Evolutionary conservation across 2,113 vertebrate genomes (phyloP).

Genomic region (Gallinago undulata): DNA sequence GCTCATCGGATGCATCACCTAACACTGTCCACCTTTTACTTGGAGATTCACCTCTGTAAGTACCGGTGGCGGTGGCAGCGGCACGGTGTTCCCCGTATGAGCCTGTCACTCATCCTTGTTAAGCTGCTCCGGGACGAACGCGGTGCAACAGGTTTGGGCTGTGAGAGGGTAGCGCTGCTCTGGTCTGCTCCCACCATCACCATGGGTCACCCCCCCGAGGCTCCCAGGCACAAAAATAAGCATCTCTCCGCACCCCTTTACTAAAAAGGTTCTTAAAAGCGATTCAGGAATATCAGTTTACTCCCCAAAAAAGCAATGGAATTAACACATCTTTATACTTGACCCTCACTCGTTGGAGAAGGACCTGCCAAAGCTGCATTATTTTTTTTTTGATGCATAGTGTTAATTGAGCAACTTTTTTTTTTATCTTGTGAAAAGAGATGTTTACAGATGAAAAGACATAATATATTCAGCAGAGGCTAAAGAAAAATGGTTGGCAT

Average conservation of each 20-base stretch:
- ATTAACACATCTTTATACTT: background rate
- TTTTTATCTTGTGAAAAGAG: slow-evolving; percentile 54
- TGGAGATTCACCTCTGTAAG: background rate
- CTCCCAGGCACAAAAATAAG: background rate
- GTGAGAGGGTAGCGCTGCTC: accelerated
- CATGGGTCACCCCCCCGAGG: background rate
- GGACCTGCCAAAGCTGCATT: slow-evolving; percentile 49
- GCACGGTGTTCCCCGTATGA: accelerated
- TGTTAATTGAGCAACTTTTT: slow-evolving; percentile 67
- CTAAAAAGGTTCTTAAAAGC: background rate
- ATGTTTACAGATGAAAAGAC: slow-evolving; percentile 74
- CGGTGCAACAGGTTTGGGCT: accelerated
- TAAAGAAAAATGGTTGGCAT: slow-evolving; percentile 46
- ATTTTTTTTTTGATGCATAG: slow-evolving; percentile 36
- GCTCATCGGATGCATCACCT: background rate
- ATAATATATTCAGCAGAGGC: slow-evolving; percentile 65
- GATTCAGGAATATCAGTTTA: background rate
- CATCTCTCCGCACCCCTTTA: background rate
- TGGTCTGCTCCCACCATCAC: background rate
- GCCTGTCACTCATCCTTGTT: background rate
- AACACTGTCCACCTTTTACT: background rate
- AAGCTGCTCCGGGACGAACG: background rate
- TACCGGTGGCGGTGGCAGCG: accelerated
- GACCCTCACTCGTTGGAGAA: slow-evolving; percentile 10
- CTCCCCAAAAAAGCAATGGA: background rate